A percentile compares a stretch with the other conserved stretches of the same genome.
Evolutionary conservation across 2,888 invertebrate species (phyloP).

Genomic region (Agrenia bidenticulata): DNA sequence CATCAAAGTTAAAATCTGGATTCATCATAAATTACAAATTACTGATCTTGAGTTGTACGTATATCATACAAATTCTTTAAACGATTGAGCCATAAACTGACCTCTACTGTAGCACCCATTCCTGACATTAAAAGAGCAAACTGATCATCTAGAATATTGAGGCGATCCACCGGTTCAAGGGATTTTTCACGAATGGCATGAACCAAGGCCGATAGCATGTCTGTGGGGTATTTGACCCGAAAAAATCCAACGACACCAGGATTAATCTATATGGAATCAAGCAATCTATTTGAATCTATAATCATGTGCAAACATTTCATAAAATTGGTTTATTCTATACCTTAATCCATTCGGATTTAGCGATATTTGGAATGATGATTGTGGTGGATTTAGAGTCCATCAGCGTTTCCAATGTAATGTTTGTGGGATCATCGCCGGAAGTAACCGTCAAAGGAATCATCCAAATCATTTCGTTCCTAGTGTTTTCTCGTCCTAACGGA

Average conservation of each 20-base stretch:
- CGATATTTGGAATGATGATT: conserved; percentile 70
- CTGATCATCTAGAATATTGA: conserved; percentile 86
- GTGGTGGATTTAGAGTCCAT: conserved; percentile 68
- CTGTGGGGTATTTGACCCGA: conserved; percentile 79
- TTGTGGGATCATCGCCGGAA: conserved; percentile 69
- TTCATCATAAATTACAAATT: neutral
- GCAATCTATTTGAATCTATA: neutral
- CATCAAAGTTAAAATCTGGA: conserved; percentile 60
- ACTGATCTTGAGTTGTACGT: neutral
- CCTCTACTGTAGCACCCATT: conserved; percentile 70
- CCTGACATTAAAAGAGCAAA: conserved; percentile 93
- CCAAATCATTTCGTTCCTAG: conserved; percentile 65
- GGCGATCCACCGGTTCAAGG: conserved; percentile 79
- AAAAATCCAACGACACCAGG: conserved; percentile 85
- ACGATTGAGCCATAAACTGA: conserved; percentile 54
- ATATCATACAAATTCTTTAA: neutral
- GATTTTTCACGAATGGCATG: conserved; percentile 76
- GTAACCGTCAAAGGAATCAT: conserved; percentile 85
- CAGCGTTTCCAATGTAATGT: conserved; percentile 62
- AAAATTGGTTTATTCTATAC: conserved; percentile 41
- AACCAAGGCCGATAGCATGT: conserved; percentile 73
- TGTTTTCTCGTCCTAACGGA: conserved; percentile 59
- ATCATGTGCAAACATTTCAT: too few relatives aligned
- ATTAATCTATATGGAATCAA: conserved; percentile 63
- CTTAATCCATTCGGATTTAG: conserved; percentile 79